A percentile compares a stretch with the other conserved stretches of the same genome.
Conservation (phyloP, 2,797 vertebrate genomes). For the Rhabdomys pumilio region DNA sequence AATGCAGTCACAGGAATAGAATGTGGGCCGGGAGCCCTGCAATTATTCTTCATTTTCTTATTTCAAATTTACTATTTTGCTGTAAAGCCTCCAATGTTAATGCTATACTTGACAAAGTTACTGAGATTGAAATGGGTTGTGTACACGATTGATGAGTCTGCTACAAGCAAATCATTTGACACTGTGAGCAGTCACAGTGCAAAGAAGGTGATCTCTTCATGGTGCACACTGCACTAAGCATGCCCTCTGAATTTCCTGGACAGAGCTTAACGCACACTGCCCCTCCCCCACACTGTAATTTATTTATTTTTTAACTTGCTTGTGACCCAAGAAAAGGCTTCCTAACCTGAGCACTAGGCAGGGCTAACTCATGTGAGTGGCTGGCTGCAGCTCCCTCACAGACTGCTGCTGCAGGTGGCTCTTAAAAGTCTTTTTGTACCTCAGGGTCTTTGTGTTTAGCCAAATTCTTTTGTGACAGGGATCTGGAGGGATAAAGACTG, state of each 20-base stretch:
- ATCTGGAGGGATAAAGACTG: conserved; percentile 84
- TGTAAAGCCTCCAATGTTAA: conserved; percentile 71
- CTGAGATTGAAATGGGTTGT: conserved; percentile 46
- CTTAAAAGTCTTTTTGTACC: conserved; percentile 83
- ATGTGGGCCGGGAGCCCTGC: conserved; percentile 7
- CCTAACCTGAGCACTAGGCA: conserved; percentile 77
- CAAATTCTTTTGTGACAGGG: conserved; percentile 87
- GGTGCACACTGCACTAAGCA: conserved; percentile 76
- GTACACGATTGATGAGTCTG: not conserved
- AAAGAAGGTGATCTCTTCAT: conserved; percentile 66
- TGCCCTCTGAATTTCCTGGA: conserved; percentile 62
- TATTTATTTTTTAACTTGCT: conserved; percentile 74
- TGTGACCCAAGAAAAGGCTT: conserved; percentile 84
- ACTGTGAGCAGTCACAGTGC: not conserved
- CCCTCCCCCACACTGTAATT: conserved; percentile 45
- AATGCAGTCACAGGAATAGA: conserved; percentile 60
- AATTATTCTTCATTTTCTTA: conserved; percentile 60
- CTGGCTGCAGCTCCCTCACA: conserved; percentile 60
- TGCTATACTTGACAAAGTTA: conserved; percentile 56
- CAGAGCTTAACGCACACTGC: conserved; percentile 69
- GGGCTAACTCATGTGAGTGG: conserved; percentile 55
- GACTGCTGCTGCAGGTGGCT: conserved; percentile 75
- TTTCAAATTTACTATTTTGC: conserved; percentile 70
- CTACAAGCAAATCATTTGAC: not conserved
- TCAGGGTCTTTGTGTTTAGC: conserved; percentile 87